Base-by-base conservation (phyloP, 2,888 invertebrate species). In the Tuta absoluta region DNA sequence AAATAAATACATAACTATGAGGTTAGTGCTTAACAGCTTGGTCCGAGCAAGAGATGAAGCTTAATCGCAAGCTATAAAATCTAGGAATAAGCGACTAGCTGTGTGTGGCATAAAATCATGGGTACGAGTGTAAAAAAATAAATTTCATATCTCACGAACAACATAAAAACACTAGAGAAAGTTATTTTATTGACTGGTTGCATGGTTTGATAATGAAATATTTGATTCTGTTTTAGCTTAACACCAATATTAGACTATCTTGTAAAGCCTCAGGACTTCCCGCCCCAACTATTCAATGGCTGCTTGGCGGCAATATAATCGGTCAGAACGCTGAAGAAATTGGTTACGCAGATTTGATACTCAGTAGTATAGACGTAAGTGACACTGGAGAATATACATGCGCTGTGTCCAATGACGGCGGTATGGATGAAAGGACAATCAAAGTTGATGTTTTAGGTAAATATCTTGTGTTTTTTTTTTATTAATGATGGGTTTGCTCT, bases 211-310 rank as follows among this genome's bases (percentile, higher is more conserved):
- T n/a, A n/a, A n/a, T n/a, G n/a, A n/a, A n/a, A n/a, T n/a, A n/a
- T n/a, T n/a, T n/a, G n/a, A n/a, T n/a, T 45, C 5, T 45, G 1
- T 21, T 21, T 17, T 84, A 91, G 88, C 73, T 81, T 62, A 84
- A 82, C 11, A 75, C 80, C 3, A 77, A 74, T 12, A 70, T 78
- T 1, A 81, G 87, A 12, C 70, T 93, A 67, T 79, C 88, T 0
- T 94, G 94, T 75, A 85, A 87, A 65, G 93, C 93, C 0, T 77
- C 82, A n/a, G 95, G 94, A 0, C 89, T 91, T 66, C 94, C 95
- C 0, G 57, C 74, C 0, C 94, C 94, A 0, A 80, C 80, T 3
- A 89, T 95, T 67, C 88, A 91, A 58, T 95, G 95, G 95, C 81
- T 92, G 53, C 90, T 92, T 65, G 92, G 91, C 66, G 92, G 92